Evolutionary conservation across 64 coral and sea anemone genomes (phyloP), one percentile per base, ranked within the genome.

Genomic region (Astreopora myriophthalma): DNA sequence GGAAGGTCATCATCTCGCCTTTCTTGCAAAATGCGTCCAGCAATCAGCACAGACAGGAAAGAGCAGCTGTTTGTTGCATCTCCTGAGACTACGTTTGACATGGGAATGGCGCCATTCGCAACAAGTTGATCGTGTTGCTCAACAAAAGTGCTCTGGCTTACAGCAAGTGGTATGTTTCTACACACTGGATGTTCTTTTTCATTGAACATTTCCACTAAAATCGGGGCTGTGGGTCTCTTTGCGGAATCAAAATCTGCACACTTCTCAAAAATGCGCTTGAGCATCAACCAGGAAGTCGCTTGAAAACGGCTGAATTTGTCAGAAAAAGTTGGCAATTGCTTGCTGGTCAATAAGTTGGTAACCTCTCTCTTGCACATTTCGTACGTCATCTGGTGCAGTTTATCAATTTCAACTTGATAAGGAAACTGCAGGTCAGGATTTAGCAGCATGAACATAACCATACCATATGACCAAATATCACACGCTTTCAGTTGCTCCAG

Each of bases 381-480:
- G 66, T 69, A 85, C 13, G 62, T 85, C 16, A 3, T 85, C 17
- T 64, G 58, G 34, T 63, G 60, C 31, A 85, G 81, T 44, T 85
- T 68, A 40, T 85, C 60, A 75, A 89, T 79, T 48, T 76, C 93
- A 34, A 68, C 14, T 75, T 89, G 65, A 74, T 96, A 96, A 82
- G 89, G 94, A 73, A 72, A 74, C 61, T 87, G 58, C 65, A 88
- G 24, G n/a, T 92, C 94, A 34, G 94, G 94, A 68, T 88, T 95
- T 24, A 95, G 61, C 27, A 92, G 68, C 64, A 86, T 82, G 42
- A 80, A 92, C 34, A 96, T 73, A n/a, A 92, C 52, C 94, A 96
- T 87, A 64, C 94, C 89, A 88, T 83, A 87, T 29, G 89, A 66
- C 94, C 94, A 96, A 17, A 96, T 73, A 73, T 96, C 89, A 34